Evolutionary conservation across 2,113 vertebrate genomes (phyloP).

Genomic region (Prionailurus bengalensis): DNA sequence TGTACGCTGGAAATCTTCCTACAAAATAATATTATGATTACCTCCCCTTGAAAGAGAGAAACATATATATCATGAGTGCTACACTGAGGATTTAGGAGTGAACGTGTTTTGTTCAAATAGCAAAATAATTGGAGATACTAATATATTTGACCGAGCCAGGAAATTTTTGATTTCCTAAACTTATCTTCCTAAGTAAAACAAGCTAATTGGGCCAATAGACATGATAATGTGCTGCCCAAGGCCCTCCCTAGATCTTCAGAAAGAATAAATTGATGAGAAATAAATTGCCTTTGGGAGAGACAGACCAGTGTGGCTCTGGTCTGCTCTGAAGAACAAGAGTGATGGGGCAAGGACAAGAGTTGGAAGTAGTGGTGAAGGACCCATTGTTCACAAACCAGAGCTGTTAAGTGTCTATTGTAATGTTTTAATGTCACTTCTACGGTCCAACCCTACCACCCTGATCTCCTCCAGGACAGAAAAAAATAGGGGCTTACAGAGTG

Average conservation of each 20-base stretch:
- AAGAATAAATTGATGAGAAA: background rate
- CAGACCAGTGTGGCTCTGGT: background rate
- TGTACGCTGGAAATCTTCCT: background rate
- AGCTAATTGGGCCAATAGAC: conserved; percentile 21
- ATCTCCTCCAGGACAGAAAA: background rate
- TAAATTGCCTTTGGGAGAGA: background rate
- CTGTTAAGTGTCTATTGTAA: background rate
- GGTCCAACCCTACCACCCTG: background rate
- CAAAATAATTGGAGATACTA: conserved; percentile 34
- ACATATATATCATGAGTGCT: background rate
- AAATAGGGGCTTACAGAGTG: background rate
- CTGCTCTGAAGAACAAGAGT: background rate
- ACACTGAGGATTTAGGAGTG: background rate
- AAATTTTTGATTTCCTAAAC: conserved; percentile 55
- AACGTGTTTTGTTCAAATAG: conserved; percentile 20
- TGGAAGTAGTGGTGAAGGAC: background rate
- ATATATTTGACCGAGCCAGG: conserved; percentile 5
- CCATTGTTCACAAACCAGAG: background rate
- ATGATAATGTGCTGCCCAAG: background rate
- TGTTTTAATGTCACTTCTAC: background rate
- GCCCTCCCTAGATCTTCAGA: background rate
- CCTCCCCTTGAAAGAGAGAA: background rate
- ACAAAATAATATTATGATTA: background rate
- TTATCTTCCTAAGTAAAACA: conserved; percentile 32
- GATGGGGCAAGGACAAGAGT: background rate